A percentile compares a stretch with the other conserved stretches of the same genome.
These are phyloP conservation scores for Benitochromis conjunctus DNA, from an alignment of 2,113 vertebrate genomes.

Conservation along the genomic window DNA sequence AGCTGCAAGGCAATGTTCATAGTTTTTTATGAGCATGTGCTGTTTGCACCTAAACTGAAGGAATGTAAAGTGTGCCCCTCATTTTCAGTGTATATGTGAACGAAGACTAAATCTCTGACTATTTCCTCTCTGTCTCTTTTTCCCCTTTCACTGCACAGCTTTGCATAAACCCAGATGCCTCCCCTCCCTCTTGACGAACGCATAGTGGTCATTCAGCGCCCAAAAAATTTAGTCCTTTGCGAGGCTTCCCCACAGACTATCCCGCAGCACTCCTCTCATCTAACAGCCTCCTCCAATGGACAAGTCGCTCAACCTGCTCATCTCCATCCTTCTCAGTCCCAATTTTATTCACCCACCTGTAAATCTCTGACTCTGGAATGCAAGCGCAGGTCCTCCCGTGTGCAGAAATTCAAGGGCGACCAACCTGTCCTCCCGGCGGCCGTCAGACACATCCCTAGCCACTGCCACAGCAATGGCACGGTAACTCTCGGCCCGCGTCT, in stretches of 20 bases:
- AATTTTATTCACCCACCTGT: constrained; percentile 53
- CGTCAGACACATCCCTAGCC: constrained; percentile 54
- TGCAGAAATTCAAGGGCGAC: constrained; percentile 61
- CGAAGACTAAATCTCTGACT: not conserved
- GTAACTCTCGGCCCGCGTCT: constrained; percentile 72
- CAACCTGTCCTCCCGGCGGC: constrained; percentile 31
- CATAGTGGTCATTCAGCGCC: constrained; percentile 79
- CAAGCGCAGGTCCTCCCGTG: constrained; percentile 63
- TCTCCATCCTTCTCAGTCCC: constrained; percentile 49
- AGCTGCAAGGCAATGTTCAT: not conserved
- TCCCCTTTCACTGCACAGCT: constrained; percentile 49
- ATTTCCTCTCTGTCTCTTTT: constrained; percentile 24
- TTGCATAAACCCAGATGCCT: constrained; percentile 80
- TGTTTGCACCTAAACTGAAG: not conserved
- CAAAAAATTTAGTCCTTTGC: constrained; percentile 71
- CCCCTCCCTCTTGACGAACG: constrained; percentile 85
- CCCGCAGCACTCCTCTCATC: constrained; percentile 62
- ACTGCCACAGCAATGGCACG: constrained; percentile 74
- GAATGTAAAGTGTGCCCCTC: constrained; percentile 40
- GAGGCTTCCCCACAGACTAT: constrained; percentile 69
- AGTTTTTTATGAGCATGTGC: not conserved
- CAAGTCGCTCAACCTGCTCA: constrained; percentile 45
- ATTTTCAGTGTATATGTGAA: not conserved
- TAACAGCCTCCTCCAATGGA: constrained; percentile 51
- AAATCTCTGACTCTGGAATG: constrained; percentile 73